These are phyloP conservation scores for Trichogramma evanescens DNA, from an alignment of 2,888 invertebrate genomes.

Conservation along the genomic window DNA sequence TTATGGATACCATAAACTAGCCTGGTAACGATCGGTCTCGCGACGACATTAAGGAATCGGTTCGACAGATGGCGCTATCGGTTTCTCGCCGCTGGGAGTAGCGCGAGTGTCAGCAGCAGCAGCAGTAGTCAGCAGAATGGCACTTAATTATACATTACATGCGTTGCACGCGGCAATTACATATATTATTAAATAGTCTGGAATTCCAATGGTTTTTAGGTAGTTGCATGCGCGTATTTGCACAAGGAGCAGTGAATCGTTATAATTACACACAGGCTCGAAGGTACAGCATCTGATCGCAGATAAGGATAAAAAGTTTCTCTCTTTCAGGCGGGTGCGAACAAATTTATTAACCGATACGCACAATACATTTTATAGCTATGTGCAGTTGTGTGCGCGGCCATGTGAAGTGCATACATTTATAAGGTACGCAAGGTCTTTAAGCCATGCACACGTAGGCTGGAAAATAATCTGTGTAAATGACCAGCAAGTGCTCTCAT, in stretches of 20 bases:
- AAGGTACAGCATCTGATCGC: background rate
- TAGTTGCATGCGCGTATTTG: conserved; percentile 15
- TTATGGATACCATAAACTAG: too few relatives aligned
- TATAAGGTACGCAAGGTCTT: too few relatives aligned
- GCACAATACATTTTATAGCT: conserved; percentile 13
- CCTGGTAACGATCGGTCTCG: background rate
- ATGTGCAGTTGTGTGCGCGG: background rate
- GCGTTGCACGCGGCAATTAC: background rate
- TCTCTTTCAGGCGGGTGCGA: conserved; percentile 1
- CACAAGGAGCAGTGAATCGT: conserved; percentile 21
- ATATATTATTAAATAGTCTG: conserved; percentile 10
- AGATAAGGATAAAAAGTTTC: too few relatives aligned
- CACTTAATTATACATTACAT: background rate
- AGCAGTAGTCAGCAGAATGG: too few relatives aligned
- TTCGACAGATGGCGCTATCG: conserved; percentile 3
- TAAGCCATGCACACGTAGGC: too few relatives aligned
- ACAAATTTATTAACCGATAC: conserved; percentile 18
- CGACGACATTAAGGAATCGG: background rate
- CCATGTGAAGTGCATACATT: background rate
- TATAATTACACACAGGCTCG: conserved; percentile 19
- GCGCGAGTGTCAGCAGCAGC: too few relatives aligned
- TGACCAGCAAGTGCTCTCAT: too few relatives aligned
- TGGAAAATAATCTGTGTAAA: too few relatives aligned
- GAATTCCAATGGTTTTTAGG: conserved; percentile 16
- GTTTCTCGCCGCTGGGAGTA: background rate